Evolutionary conservation across 2,113 vertebrate species (phyloP).

Genomic region (Misgurnus anguillicaudatus): DNA sequence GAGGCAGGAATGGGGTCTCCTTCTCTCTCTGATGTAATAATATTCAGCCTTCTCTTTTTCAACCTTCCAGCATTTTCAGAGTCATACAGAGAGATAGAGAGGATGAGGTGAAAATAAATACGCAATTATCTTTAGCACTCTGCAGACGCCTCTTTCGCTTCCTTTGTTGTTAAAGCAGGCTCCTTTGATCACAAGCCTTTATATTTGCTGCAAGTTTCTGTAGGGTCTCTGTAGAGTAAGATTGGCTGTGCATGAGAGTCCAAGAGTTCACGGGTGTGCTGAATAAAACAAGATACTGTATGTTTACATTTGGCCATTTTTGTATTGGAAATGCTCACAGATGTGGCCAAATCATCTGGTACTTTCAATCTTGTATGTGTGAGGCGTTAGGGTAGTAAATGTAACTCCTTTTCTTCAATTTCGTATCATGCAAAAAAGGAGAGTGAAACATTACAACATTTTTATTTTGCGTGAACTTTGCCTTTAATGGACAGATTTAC

Average conservation of each 20-base stretch:
- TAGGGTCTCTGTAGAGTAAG: slow-evolving; percentile 6
- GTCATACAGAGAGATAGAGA: slow-evolving; percentile 3
- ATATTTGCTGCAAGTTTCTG: neutral
- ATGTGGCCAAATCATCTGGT: too few relatives aligned
- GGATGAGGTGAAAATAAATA: slow-evolving; percentile 12
- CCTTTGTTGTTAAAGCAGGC: neutral
- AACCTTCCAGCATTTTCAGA: neutral
- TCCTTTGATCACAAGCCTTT: slow-evolving; percentile 13
- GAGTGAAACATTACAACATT: too few relatives aligned
- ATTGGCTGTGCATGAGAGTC: neutral
- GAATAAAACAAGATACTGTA: neutral
- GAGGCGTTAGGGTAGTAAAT: too few relatives aligned
- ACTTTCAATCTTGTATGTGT: too few relatives aligned
- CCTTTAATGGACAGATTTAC: too few relatives aligned
- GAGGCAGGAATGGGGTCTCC: neutral
- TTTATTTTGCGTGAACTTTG: too few relatives aligned
- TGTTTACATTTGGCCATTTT: neutral
- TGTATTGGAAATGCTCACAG: neutral
- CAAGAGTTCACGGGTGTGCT: neutral
- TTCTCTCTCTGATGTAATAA: neutral
- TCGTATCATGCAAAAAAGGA: too few relatives aligned
- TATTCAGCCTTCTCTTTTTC: neutral
- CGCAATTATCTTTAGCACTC: slow-evolving; percentile 18
- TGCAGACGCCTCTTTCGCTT: slow-evolving; percentile 10
- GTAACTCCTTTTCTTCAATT: too few relatives aligned